Evolutionary conservation across 2,888 invertebrate genomes (phyloP).

Genomic region (Exocentrus adspersus): DNA sequence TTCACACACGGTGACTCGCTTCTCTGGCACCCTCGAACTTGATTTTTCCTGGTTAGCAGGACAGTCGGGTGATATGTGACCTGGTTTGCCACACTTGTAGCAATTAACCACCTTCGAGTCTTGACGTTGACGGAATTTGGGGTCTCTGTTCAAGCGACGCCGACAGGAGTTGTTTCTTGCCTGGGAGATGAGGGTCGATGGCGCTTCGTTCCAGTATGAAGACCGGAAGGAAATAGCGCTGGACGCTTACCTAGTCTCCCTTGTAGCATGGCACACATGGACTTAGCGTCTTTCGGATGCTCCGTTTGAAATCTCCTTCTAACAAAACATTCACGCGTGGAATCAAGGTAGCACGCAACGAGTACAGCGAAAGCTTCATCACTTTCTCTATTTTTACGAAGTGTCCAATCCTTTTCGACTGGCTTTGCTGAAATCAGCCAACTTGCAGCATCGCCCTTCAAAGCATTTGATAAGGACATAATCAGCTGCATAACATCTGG

Average conservation of each 20-base stretch:
- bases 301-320: not conserved
- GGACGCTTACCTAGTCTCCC: not conserved
- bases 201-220: not conserved
- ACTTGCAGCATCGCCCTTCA: not conserved
- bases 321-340: not conserved
- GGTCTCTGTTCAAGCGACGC: no score
- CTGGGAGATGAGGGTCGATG: not conserved
- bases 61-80: not conserved
- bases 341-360: not conserved
- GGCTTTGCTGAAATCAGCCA: not conserved
- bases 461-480: not conserved
- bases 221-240: not conserved
- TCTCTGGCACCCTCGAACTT: not conserved
- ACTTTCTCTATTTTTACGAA: no score
- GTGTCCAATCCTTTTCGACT: not conserved
- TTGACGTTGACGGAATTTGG: not conserved
- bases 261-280: not conserved
- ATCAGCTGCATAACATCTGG: not conserved
- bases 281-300: not conserved
- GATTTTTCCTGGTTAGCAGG: not conserved
- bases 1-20: not conserved
- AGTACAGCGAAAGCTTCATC: not conserved
- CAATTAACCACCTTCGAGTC: not conserved
- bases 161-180: not conserved
- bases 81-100: slow-evolving; percentile 2